phyloP scores from a whole-genome alignment of 2,797 vertebrate genomes.

The Dicrostonyx torquatus region DNA sequence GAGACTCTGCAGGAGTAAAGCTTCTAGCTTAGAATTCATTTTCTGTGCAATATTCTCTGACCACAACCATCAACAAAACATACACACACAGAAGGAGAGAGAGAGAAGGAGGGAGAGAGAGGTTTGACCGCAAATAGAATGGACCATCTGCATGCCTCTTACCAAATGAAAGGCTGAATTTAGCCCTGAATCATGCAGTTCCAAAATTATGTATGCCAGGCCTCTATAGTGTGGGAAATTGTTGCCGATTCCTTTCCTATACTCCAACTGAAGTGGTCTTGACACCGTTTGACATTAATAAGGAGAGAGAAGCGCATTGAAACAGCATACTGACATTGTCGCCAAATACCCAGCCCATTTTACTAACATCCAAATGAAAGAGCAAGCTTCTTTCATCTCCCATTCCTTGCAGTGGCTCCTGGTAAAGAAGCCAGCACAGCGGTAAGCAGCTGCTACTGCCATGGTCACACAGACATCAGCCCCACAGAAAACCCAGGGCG shows the following conservation, averaged over 20 bases:
- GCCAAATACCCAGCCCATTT: constrained; percentile 25
- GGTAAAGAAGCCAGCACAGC: background rate
- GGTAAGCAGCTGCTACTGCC: background rate
- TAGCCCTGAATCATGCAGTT: constrained; percentile 28
- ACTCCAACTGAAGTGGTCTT: constrained; percentile 12
- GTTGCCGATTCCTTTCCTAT: constrained; percentile 40
- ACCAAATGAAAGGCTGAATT: constrained; percentile 49
- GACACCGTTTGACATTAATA: constrained; percentile 42
- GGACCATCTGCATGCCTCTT: constrained; percentile 20
- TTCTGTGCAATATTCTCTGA: constrained; percentile 44
- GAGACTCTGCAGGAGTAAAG: background rate
- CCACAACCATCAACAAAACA: background rate
- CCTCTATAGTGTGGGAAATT: background rate
- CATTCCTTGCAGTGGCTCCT: background rate
- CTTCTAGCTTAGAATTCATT: background rate
- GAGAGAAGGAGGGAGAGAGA: background rate
- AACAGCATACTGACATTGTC: background rate
- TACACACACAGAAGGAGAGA: background rate
- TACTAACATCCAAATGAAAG: background rate
- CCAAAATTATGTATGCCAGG: constrained; percentile 24
- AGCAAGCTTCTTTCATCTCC: background rate
- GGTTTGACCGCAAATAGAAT: background rate
- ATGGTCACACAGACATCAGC: background rate
- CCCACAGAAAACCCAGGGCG: background rate
- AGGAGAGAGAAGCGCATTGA: constrained; percentile 5